Evolutionary conservation across 2,113 vertebrate genomes (phyloP).

Genomic region (Oncorhynchus clarkii): DNA sequence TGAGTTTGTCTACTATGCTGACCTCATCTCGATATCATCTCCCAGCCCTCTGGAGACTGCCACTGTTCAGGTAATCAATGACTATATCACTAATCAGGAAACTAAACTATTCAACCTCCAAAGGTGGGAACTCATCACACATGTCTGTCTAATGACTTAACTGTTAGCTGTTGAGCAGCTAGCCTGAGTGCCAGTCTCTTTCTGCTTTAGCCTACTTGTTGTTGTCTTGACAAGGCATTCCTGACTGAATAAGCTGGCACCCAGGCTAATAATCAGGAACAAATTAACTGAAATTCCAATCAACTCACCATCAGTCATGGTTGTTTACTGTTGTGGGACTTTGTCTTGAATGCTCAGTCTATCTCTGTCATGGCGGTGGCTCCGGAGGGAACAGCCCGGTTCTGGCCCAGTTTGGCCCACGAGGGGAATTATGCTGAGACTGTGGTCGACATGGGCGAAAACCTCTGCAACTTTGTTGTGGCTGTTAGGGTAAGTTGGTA

Average conservation of each 20-base stretch:
- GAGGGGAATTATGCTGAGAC: slow-evolving; percentile 83
- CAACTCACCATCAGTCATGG: not conserved
- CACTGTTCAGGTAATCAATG: slow-evolving; percentile 73
- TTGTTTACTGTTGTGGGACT: not conserved
- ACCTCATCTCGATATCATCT: slow-evolving; percentile 82
- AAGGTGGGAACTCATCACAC: no score
- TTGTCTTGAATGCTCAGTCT: slow-evolving; percentile 41
- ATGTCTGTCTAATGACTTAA: no score
- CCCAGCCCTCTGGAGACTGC: slow-evolving; percentile 69
- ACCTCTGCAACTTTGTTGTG: slow-evolving; percentile 81
- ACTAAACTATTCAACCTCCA: no score
- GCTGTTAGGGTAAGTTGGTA: slow-evolving; percentile 79
- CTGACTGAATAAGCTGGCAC: no score
- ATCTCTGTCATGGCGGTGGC: slow-evolving; percentile 84
- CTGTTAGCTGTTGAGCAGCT: no score
- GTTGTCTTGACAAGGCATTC: no score
- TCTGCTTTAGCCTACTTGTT: no score
- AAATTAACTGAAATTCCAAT: no score
- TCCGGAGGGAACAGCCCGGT: slow-evolving; percentile 81
- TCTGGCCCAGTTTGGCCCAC: slow-evolving; percentile 86
- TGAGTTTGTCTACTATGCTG: slow-evolving; percentile 77
- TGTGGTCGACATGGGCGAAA: slow-evolving; percentile 76
- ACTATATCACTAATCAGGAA: no score
- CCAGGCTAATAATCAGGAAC: no score
- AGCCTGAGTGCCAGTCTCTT: no score